Evolutionary conservation across 2,113 vertebrate species (phyloP), one percentile per base, ranked within the genome.

Genomic region (Esox niger): DNA sequence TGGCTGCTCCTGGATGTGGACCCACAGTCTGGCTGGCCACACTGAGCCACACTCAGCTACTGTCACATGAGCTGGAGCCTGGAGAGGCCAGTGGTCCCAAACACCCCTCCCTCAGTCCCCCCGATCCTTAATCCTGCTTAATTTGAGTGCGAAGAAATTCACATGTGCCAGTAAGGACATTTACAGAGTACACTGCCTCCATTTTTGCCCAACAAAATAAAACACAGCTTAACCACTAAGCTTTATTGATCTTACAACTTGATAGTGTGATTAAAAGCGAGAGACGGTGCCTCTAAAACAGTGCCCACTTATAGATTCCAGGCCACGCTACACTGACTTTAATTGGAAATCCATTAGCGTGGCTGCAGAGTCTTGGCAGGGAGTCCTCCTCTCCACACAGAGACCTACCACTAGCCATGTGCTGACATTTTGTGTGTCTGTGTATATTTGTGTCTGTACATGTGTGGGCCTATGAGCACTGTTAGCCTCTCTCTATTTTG

Each of bases 141-240:
- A 96, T 94, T 93, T 95, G 90, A 94, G 89, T 87, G 92, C 93
- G 94, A 92, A 93, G 91, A 94, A 93, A 93, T 93, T 95, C 92
- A 93, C 94, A 94, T 94, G 94, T 93, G 90, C 92, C 92, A 81
- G 89, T 93, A 93, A 94, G 91, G 94, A 93, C 92, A 90, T 93
- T 94, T 91, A 88, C 82, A 32, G 69, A 93, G 92, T 84, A 93
- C 92, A 93, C 90, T 91, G 90, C 86, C 87, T 93, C 90, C 89
- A 89, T 93, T 93, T 93, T 89, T 66, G 74, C 78, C 81, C 71
- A 71, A 35, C 79, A 87, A 86, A 88, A 85, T 87, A 87, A 88
- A 88, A 90, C 84, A 88, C 76, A 79, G 88, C 89, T 93, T 89
- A 93, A 84, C 69, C 86, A 81, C 88, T 92, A 92, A 90, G 89